Conservation (phyloP, 2,797 vertebrate species). For the Anisognathus igniventris region DNA sequence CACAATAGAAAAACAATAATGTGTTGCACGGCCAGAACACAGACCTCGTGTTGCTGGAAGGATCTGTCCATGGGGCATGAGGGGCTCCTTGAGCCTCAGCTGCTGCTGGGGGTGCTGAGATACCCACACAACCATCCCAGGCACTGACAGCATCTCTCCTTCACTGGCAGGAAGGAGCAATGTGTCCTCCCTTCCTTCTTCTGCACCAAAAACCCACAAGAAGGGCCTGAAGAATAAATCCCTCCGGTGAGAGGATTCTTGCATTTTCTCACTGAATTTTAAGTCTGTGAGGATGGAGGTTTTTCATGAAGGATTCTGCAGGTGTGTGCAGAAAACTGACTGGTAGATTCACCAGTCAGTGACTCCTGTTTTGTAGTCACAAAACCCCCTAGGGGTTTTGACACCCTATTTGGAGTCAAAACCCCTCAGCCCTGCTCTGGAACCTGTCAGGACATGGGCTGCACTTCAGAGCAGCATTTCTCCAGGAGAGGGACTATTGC, state of each 20-base stretch:
- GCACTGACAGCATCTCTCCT: neutral
- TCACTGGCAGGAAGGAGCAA: neutral
- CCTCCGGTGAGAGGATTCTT: neutral
- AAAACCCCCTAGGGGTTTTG: too few relatives aligned
- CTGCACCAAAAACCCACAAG: neutral
- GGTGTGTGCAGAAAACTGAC: neutral
- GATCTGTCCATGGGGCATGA: neutral
- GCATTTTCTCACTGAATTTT: neutral
- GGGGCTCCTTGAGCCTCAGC: neutral
- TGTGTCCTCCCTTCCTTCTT: neutral
- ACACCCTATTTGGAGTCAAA: neutral
- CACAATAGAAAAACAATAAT: neutral
- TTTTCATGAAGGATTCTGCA: neutral
- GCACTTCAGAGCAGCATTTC: neutral
- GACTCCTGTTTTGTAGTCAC: too few relatives aligned
- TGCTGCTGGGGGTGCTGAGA: neutral
- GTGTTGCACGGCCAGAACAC: neutral
- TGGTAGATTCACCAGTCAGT: neutral
- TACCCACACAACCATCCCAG: neutral
- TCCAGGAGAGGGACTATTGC: neutral
- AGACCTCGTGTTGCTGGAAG: neutral
- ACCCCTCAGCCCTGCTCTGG: neutral
- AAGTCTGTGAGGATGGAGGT: neutral
- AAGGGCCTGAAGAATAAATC: neutral
- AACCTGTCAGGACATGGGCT: accelerated